phyloP scores from a whole-genome alignment of 2,797 vertebrate genomes.

The Pempheris klunzingeri region DNA sequence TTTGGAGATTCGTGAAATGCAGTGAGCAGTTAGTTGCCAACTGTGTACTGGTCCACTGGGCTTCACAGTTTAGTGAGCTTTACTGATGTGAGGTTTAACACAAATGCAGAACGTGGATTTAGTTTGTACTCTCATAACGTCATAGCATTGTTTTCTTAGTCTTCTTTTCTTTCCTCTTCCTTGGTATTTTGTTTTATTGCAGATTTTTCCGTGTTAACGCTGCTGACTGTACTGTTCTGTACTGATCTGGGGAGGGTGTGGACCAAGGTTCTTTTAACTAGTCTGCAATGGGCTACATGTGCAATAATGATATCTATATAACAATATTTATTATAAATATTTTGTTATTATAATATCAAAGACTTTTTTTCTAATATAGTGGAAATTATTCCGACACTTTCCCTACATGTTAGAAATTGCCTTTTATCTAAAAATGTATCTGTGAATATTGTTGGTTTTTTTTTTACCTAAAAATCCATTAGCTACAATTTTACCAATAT shows the following conservation, averaged over 20 bases:
- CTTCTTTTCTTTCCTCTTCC: too few species aligned
- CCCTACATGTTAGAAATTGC: not conserved
- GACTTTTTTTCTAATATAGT: not conserved
- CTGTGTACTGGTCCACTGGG: slow-evolving; percentile 66
- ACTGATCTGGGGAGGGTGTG: not conserved
- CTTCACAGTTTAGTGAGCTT: slow-evolving; percentile 64
- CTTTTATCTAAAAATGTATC: not conserved
- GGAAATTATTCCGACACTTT: not conserved
- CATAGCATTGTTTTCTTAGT: not conserved
- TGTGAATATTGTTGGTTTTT: not conserved
- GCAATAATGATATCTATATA: not conserved
- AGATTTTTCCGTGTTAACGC: not conserved
- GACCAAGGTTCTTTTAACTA: not conserved
- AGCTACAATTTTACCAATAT: not conserved
- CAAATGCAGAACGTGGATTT: slow-evolving; percentile 40
- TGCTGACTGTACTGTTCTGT: not conserved
- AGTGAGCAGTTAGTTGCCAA: slow-evolving; percentile 73
- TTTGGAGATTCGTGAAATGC: slow-evolving; percentile 67
- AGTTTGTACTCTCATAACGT: not conserved
- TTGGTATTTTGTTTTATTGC: not conserved
- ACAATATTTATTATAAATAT: not conserved
- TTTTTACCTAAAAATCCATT: not conserved
- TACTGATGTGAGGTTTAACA: slow-evolving; percentile 54
- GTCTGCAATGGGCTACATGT: not conserved
- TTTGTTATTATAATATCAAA: not conserved